These are phyloP conservation scores for Drosophila subobscura DNA, from an alignment of 1,140 invertebrate genomes.

Conservation along the genomic window DNA sequence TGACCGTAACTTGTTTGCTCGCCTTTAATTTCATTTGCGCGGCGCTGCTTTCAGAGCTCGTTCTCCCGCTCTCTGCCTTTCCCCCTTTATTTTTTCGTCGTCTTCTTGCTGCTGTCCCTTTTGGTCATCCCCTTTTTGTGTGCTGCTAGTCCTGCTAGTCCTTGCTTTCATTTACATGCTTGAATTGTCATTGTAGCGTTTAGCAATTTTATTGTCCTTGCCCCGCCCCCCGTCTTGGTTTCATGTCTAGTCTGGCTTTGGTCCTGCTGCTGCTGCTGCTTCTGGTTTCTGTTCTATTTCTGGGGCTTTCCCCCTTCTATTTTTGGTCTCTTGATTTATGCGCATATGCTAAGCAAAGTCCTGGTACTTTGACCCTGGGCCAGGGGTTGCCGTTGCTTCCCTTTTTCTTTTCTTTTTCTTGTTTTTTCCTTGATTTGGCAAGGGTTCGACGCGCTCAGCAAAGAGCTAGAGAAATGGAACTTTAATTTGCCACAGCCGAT, in stretches of 20 bases:
- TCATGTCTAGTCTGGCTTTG: conserved; percentile 25
- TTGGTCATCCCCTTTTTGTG: conserved; percentile 25
- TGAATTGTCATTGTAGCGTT: conserved; percentile 82
- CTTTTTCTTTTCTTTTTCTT: background rate
- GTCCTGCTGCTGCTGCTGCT: no score
- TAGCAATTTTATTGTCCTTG: conserved; percentile 79
- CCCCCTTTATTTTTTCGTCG: conserved; percentile 32
- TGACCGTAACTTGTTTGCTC: conserved; percentile 83
- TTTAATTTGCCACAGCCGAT: conserved; percentile 79
- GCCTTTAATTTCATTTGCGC: conserved; percentile 82
- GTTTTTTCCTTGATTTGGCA: conserved; percentile 47
- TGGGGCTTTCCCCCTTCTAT: conserved; percentile 21
- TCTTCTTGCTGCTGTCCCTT: conserved; percentile 4
- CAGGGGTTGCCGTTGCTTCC: conserved; percentile 48
- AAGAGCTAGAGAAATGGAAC: conserved; percentile 56
- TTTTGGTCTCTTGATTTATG: conserved; percentile 72
- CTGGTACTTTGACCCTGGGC: conserved; percentile 61
- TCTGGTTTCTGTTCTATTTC: conserved; percentile 1
- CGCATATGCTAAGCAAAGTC: conserved; percentile 67
- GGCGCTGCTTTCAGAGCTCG: conserved; percentile 15
- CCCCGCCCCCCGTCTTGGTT: conserved; percentile 21
- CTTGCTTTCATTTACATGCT: conserved; percentile 82
- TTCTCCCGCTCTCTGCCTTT: conserved; percentile 15
- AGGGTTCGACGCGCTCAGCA: conserved; percentile 57
- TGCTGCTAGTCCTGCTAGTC: conserved; percentile 18